A percentile compares a stretch with the other conserved stretches of the same genome.
Conservation (phyloP, 2,888 invertebrate species). For the Sarcophaga caerulescens region DNA sequence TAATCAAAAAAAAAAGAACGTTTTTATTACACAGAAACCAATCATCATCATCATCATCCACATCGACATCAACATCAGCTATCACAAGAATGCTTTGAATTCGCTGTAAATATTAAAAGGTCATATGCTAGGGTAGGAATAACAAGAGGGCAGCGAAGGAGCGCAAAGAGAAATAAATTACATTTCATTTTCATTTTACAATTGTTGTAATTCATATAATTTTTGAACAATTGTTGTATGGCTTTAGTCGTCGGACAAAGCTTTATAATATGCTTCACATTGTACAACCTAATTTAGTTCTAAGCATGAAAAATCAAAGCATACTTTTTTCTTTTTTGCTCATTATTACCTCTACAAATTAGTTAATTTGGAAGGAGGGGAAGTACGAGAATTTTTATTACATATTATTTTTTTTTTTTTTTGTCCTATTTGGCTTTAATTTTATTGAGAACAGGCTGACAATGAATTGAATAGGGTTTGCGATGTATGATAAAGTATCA, state of each 20-base stretch:
- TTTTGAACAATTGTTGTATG: constrained; percentile 47
- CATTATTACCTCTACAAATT: not conserved
- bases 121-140: not conserved
- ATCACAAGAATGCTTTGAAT: constrained; percentile 21
- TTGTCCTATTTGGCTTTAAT: not conserved
- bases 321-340: not conserved
- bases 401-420: no score
- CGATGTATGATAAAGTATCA: no score
- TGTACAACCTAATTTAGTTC: not conserved
- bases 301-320: constrained; percentile 26
- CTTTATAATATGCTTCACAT: not conserved
- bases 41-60: constrained; percentile 40
- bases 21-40: constrained; percentile 57
- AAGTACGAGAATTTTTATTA: not conserved
- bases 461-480: not conserved
- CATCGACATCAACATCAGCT: no score
- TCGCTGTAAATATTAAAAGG: not conserved
- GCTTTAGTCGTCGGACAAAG: constrained; percentile 7
- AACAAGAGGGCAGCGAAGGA: not conserved
- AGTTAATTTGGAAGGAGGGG: not conserved
- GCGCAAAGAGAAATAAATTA: constrained; percentile 42
- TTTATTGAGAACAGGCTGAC: not conserved
- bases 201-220: constrained; percentile 55
- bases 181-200: constrained; percentile 46
- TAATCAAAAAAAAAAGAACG: constrained; percentile 30